These are phyloP conservation scores for Lumbricus terrestris DNA, from an alignment of 2,888 invertebrate genomes.

Conservation along the genomic window DNA sequence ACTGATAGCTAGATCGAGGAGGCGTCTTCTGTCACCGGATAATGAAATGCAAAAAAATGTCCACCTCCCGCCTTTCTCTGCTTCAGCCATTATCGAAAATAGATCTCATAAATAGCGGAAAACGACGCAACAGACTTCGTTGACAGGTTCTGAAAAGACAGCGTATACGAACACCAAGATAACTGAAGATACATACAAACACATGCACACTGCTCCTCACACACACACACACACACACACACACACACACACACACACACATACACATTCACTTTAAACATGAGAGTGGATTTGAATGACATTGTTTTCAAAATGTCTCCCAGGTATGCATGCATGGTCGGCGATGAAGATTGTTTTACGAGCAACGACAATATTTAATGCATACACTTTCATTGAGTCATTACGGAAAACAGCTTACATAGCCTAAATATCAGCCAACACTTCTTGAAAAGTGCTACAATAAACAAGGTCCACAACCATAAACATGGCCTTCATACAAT, in stretches of 20 bases:
- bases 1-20: background rate
- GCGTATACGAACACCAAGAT: background rate
- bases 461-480: background rate
- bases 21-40: background rate
- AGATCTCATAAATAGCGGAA: background rate
- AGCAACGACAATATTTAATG: background rate
- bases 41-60: background rate
- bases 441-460: background rate
- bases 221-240: background rate
- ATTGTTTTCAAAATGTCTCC: background rate
- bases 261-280: background rate
- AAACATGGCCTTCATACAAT: background rate
- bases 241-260: too few species aligned
- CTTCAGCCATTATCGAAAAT: background rate
- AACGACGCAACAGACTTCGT: background rate
- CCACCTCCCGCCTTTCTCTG: background rate
- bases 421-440: conserved; percentile 3
- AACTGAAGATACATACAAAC: too few species aligned
- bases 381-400: background rate
- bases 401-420: background rate
- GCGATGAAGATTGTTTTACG: background rate
- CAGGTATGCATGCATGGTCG: background rate
- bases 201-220: background rate
- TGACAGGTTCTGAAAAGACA: background rate
- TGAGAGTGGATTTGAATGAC: background rate